These are phyloP conservation scores for Lethenteron reissneri DNA, from an alignment of 2,113 vertebrate species.

Conservation along the genomic window DNA sequence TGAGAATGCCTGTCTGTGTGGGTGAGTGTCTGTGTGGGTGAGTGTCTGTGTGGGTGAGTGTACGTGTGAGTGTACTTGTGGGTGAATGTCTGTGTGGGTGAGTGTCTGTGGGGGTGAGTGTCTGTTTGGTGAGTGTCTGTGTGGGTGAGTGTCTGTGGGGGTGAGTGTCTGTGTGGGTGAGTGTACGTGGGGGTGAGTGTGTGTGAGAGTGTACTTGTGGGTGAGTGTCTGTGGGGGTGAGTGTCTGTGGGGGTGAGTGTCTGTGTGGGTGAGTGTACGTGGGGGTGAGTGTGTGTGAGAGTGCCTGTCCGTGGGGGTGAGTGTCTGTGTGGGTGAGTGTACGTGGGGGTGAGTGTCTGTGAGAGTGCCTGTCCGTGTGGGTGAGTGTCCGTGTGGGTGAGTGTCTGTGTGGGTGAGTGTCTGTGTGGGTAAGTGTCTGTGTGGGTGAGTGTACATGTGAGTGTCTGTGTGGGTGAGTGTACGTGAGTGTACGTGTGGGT, in stretches of 20 bases:
- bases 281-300: background rate
- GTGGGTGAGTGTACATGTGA: background rate
- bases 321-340: background rate
- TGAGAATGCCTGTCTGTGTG: background rate
- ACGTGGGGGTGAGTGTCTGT: background rate
- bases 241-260: background rate
- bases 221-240: no score
- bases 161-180: background rate
- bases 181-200: background rate
- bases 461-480: background rate
- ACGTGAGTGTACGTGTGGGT: background rate
- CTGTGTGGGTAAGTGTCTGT: background rate
- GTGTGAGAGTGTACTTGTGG: background rate
- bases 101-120: background rate
- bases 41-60: background rate
- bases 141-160: background rate
- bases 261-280: background rate
- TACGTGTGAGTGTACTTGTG: background rate
- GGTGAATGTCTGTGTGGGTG: no score
- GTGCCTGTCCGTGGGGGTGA: background rate
- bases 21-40: background rate
- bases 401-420: background rate
- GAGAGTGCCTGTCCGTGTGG: background rate
- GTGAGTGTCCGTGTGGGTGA: background rate
- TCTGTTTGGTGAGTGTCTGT: background rate